A percentile compares a stretch with the other conserved stretches of the same genome.
Conservation (phyloP, 2,888 invertebrate genomes). For the Drosophila flavopinicola region DNA sequence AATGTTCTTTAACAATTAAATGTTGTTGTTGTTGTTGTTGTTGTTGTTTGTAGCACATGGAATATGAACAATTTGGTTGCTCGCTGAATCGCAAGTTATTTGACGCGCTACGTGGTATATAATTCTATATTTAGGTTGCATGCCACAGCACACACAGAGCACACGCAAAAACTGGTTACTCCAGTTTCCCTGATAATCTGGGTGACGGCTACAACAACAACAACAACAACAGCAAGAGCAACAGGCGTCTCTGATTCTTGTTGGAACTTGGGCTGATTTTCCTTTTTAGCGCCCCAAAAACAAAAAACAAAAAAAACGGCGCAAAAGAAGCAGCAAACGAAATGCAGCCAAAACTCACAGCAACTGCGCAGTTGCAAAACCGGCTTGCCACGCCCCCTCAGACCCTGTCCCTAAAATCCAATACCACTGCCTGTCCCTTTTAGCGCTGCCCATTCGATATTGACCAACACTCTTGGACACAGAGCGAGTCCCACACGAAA, state of each 20-base stretch:
- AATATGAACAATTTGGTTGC: conserved; percentile 9
- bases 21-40: conserved; percentile 6
- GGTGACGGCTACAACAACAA: conserved; percentile 77
- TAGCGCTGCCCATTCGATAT: conserved; percentile 32
- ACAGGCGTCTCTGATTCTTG: conserved; percentile 55
- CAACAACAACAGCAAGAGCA: conserved; percentile 34
- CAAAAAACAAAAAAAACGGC: conserved; percentile 25
- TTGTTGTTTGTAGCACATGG: conserved; percentile 22
- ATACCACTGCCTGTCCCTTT: conserved; percentile 29
- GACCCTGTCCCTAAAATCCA: neutral
- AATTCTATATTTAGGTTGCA: conserved; percentile 82
- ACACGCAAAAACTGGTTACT: conserved; percentile 82
- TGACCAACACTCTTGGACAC: conserved; percentile 44
- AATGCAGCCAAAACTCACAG: conserved; percentile 35
- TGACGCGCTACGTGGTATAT: conserved; percentile 35
- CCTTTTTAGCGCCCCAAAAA: conserved; percentile 71
- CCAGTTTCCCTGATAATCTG: conserved; percentile 84
- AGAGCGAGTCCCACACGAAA: conserved; percentile 24
- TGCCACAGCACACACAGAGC: conserved; percentile 51
- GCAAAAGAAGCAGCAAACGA: conserved; percentile 13
- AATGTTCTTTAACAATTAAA: neutral
- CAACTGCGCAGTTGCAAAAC: conserved; percentile 64
- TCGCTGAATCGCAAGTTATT: conserved; percentile 24
- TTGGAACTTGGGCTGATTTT: conserved; percentile 62
- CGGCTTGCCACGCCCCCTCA: conserved; percentile 33